phyloP scores from a whole-genome alignment of 2,888 invertebrate species.

The Phortica magna region DNA sequence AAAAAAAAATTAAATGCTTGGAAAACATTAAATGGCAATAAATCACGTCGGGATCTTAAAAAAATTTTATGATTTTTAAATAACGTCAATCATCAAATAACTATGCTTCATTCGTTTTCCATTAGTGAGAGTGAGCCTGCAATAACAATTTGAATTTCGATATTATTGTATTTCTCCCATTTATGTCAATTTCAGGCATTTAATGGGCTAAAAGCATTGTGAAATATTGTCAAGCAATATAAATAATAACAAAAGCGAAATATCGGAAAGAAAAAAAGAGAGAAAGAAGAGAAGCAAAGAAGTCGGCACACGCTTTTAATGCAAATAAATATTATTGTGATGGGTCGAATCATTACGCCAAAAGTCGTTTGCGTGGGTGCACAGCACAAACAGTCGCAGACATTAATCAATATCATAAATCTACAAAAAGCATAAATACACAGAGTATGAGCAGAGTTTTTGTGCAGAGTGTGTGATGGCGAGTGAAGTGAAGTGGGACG shows the following conservation, averaged over 20 bases:
- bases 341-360: conserved; percentile 47
- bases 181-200: conserved; percentile 2
- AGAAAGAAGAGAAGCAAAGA: conserved; percentile 47
- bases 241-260: conserved; percentile 26
- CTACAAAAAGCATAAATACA: conserved; percentile 28
- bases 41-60: no score
- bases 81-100: no score
- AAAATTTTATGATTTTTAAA: no score
- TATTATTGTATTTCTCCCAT: not conserved
- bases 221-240: conserved; percentile 8
- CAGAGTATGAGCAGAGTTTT: not conserved
- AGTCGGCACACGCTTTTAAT: conserved; percentile 66
- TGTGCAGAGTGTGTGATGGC: no score
- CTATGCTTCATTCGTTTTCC: no score
- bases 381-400: conserved; percentile 39
- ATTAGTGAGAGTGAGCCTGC: no score
- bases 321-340: conserved; percentile 66
- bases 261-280: conserved; percentile 15
- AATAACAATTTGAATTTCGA: no score
- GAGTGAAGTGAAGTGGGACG: no score
- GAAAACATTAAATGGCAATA: no score
- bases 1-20: no score
- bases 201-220: conserved; percentile 12
- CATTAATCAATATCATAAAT: conserved; percentile 71
- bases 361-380: conserved; percentile 54